Percentiles rank a stretch among this genome's conserved stretches.
These are phyloP conservation scores for Sabatieria punctata DNA, from an alignment of 2,888 invertebrate genomes.

Conservation along the genomic window DNA sequence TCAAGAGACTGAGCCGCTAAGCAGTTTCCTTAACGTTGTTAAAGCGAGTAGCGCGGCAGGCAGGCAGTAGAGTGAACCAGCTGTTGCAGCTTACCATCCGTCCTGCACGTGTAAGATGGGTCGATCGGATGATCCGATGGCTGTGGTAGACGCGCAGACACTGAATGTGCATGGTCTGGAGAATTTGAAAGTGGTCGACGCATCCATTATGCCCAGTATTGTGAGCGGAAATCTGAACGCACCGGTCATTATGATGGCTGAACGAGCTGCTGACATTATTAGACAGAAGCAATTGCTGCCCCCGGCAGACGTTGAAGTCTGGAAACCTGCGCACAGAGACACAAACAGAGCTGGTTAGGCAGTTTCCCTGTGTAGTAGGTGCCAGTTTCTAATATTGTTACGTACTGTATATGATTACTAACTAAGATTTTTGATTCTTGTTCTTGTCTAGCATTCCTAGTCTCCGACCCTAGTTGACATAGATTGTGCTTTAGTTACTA, in stretches of 20 bases:
- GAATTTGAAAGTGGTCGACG: constrained; percentile 53
- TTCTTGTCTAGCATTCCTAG: no score
- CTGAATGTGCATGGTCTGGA: constrained; percentile 23
- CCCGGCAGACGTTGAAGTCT: constrained; percentile 28
- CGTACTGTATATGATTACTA: neutral
- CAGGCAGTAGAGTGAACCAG: no score
- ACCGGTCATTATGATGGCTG: constrained; percentile 40
- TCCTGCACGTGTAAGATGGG: constrained; percentile 59
- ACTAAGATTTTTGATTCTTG: neutral
- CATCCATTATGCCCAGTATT: constrained; percentile 59
- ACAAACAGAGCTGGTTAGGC: no score
- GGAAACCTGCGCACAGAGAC: constrained; percentile 14
- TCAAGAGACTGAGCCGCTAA: no score
- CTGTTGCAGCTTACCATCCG: constrained; percentile 53
- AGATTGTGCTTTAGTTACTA: no score
- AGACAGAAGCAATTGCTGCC: constrained; percentile 30
- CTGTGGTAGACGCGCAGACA: constrained; percentile 49
- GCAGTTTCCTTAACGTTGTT: no score
- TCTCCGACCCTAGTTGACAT: no score
- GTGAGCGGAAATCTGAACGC: constrained; percentile 53
- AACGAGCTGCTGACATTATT: constrained; percentile 39
- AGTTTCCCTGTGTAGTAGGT: neutral
- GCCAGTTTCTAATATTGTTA: neutral
- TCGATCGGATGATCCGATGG: constrained; percentile 32
- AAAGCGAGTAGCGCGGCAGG: no score